Evolutionary conservation across 1,140 invertebrate species (phyloP).

Genomic region (Batillaria attramentaria): DNA sequence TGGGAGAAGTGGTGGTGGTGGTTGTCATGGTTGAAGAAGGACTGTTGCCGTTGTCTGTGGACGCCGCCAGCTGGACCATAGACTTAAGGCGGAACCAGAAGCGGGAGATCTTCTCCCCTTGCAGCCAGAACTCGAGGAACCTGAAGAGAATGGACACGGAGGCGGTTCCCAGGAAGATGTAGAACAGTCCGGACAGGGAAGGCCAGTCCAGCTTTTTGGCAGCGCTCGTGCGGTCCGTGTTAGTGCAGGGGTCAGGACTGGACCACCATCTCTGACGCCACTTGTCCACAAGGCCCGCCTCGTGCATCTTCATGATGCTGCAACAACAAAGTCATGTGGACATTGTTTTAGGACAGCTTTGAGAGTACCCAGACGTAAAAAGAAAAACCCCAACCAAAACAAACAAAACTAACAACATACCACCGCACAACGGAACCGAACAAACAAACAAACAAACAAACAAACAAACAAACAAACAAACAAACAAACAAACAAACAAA

Average conservation of each 20-base stretch:
- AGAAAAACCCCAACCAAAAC: not conserved
- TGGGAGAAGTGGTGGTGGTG: too few species aligned
- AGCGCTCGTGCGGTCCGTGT: conserved; percentile 30
- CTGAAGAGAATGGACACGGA: conserved; percentile 38
- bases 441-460: not conserved
- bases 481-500: conserved; percentile 3
- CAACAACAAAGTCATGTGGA: conserved; percentile 5
- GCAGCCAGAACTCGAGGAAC: conserved; percentile 27
- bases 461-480: not conserved
- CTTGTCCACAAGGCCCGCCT: conserved; percentile 57
- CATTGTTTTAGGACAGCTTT: too few species aligned
- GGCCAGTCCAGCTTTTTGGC: conserved; percentile 47
- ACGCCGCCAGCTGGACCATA: not conserved
- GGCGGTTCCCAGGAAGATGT: conserved; percentile 46
- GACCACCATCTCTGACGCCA: conserved; percentile 57
- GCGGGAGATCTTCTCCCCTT: not conserved
- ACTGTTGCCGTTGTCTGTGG: not conserved
- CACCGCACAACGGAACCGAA: not conserved
- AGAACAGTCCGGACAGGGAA: conserved; percentile 52
- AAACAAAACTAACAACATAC: not conserved
- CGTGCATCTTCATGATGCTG: conserved; percentile 61
- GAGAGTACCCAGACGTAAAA: not conserved
- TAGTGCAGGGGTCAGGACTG: conserved; percentile 37
- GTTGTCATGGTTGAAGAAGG: too few species aligned
- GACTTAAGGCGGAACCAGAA: conserved; percentile 26